These are phyloP conservation scores for Thunnus thynnus DNA, from an alignment of 2,113 vertebrate species.

Conservation along the genomic window DNA sequence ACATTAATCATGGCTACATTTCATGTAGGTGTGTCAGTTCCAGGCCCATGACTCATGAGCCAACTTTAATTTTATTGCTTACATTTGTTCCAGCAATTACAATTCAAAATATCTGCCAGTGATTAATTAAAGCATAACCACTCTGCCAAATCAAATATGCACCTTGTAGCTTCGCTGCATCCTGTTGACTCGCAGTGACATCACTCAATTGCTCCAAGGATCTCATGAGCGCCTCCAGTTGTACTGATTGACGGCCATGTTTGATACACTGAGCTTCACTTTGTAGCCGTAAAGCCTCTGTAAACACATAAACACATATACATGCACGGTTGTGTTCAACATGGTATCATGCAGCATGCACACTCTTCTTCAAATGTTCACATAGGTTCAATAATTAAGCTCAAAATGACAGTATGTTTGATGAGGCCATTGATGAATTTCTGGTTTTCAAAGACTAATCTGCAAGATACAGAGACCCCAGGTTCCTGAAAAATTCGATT, in stretches of 20 bases:
- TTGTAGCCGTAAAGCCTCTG: conserved; percentile 90
- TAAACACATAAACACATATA: conserved; percentile 39
- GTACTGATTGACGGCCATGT: conserved; percentile 79
- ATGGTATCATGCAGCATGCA: neutral
- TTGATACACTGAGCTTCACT: conserved; percentile 81
- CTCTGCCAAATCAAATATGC: neutral
- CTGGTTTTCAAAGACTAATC: neutral
- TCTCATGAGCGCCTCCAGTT: conserved; percentile 87
- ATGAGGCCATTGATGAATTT: neutral
- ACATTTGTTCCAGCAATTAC: too few relatives aligned
- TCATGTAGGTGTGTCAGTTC: too few relatives aligned
- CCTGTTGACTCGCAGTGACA: conserved; percentile 7
- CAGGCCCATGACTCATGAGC: too few relatives aligned
- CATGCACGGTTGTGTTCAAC: neutral
- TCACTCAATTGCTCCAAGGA: conserved; percentile 84
- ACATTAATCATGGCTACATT: too few relatives aligned
- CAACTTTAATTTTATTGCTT: too few relatives aligned
- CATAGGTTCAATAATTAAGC: neutral
- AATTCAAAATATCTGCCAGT: too few relatives aligned
- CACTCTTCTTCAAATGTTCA: conserved; percentile 17
- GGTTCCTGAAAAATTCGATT: too few relatives aligned
- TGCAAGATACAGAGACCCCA: neutral
- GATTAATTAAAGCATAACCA: neutral
- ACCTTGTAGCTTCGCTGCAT: conserved; percentile 55
- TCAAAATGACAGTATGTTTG: neutral